Base-by-base conservation (phyloP, 1,140 invertebrate genomes). In the silkworm (Bombyx mori) region DNA sequence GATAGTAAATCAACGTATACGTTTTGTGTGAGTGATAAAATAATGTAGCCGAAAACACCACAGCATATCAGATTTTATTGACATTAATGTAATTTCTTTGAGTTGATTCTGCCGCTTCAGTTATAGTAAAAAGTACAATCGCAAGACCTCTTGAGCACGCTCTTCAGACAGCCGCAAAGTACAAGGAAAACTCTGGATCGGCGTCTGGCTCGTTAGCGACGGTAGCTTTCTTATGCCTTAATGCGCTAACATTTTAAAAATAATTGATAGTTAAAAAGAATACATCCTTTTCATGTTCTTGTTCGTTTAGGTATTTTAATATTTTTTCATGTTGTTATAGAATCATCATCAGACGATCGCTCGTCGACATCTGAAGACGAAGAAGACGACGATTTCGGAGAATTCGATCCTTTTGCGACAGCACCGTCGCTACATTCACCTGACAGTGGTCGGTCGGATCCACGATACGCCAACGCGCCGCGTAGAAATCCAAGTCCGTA, bases 401-500 rank as follows among this genome's bases (percentile, higher is more conserved):
- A 84, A 69, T 84, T 85, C 45, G 82, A 86, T 65, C 80, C 82
- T 50, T 86, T 85, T 60, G 82, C 79, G 8, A 83, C 82, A 49
- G 82, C 82, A 47, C 82, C 81, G 45, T 86, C 84, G 18, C 61
- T 88, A 51, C 81, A 87, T 73, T 88, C 85, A 26, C 85, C 85
- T 7, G 85, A 88, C 55, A 86, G 85, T 46, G 81, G 77, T 48
- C 80, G 85, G 10, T 88, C 82, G 56, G 91, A 91, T 12, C 82
- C 84, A n/a, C 66, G 84, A 58, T 85, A 87, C 82, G 84, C 84
- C 2, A 86, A 87, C 84, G 81, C 81, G 7, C 82, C 82, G 44
- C 91, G 89, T 78, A 90, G 92, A n/a, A 92, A 94, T 69, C 92
- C 93, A 4, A 94, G 93, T 26, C 93, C 93, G 1, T 94, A 94